Percentiles rank a stretch among this genome's conserved stretches.
phyloP scores from a whole-genome alignment of 2,888 invertebrate species.

The Scaptomyza reducta region DNA sequence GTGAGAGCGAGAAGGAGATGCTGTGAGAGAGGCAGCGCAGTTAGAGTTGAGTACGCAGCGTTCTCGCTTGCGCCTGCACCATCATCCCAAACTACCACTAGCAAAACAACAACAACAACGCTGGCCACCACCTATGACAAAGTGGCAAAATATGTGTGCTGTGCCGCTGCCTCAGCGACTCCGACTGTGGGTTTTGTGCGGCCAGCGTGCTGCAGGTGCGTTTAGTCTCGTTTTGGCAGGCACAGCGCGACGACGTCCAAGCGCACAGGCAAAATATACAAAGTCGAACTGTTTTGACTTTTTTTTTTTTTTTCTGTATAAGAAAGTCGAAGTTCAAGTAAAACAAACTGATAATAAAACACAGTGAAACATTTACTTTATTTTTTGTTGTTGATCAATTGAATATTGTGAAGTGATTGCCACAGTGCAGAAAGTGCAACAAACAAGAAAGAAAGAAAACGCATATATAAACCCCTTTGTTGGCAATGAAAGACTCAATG shows the following conservation, averaged over 20 bases:
- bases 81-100: slow-evolving; percentile 18
- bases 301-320: background rate
- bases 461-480: slow-evolving; percentile 3
- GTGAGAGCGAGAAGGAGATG: slow-evolving; percentile 7
- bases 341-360: slow-evolving; percentile 14
- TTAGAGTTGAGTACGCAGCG: slow-evolving; percentile 6
- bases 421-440: slow-evolving; percentile 8
- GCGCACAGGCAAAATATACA: slow-evolving; percentile 37
- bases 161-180: slow-evolving; percentile 21
- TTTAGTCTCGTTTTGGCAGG: slow-evolving; percentile 83
- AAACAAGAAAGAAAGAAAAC: slow-evolving; percentile 2
- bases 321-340: slow-evolving; percentile 25
- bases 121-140: slow-evolving; percentile 60
- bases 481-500: slow-evolving; percentile 83
- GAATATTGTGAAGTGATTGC: slow-evolving; percentile 3
- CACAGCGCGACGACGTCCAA: slow-evolving; percentile 70
- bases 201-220: slow-evolving; percentile 80
- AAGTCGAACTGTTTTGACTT: background rate
- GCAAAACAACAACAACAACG: background rate
- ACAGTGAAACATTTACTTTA: background rate
- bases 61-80: slow-evolving; percentile 35
- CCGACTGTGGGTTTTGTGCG: slow-evolving; percentile 58
- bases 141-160: slow-evolving; percentile 54
- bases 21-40: slow-evolving; percentile 14
- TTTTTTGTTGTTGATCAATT: slow-evolving; percentile 33